Percentiles rank a stretch among this genome's conserved stretches.
Evolutionary conservation across 2,113 vertebrate genomes (phyloP).

Genomic region (Pluvialis apricaria): DNA sequence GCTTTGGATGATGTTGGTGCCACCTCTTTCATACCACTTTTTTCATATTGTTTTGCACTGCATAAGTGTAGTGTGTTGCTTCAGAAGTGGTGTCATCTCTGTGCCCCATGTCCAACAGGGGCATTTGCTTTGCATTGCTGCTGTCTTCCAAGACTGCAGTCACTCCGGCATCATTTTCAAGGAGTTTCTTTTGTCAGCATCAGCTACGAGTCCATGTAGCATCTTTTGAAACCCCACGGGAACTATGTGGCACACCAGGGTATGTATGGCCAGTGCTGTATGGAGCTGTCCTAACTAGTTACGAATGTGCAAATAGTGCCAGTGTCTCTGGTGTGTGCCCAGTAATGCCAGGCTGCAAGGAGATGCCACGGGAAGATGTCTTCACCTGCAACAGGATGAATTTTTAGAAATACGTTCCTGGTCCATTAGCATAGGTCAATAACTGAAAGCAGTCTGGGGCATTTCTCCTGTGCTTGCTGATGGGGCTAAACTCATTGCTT

Average conservation of each 20-base stretch:
- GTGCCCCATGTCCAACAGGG: not conserved
- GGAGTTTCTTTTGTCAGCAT: not conserved
- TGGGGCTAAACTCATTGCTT: not conserved
- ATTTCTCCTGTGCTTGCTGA: not conserved
- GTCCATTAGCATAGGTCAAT: not conserved
- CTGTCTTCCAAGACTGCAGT: not conserved
- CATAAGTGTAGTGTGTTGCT: accelerated
- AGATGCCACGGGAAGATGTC: not conserved
- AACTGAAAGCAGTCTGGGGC: no score
- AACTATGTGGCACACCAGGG: accelerated
- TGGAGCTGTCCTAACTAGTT: not conserved
- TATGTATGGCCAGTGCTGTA: not conserved
- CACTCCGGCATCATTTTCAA: not conserved
- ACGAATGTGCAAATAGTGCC: no score
- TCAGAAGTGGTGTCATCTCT: not conserved
- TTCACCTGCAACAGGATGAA: not conserved
- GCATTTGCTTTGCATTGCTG: not conserved
- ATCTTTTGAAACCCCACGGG: not conserved
- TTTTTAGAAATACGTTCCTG: not conserved
- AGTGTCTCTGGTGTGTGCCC: no score
- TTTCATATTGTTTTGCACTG: accelerated
- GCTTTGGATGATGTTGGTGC: not conserved
- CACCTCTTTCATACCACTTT: not conserved
- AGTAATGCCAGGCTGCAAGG: not conserved
- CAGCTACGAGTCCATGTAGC: not conserved